Percentiles rank a stretch among this genome's conserved stretches.
Evolutionary conservation across 2,888 invertebrate species (phyloP).

Genomic region (Dolichopus griseipennis): DNA sequence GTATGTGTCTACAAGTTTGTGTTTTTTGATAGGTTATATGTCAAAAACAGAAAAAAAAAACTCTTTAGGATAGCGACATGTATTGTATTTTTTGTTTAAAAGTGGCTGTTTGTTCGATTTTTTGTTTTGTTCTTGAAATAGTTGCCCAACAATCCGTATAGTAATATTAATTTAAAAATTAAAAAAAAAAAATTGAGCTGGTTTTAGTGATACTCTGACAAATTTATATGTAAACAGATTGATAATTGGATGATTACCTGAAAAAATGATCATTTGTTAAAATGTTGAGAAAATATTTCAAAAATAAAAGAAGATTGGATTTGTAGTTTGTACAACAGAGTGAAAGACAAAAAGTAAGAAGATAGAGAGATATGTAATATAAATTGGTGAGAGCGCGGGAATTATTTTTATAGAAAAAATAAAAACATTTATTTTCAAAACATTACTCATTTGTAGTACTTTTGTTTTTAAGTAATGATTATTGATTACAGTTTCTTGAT

Average conservation of each 20-base stretch:
- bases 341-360: no score
- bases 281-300: neutral
- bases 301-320: neutral
- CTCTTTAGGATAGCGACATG: neutral
- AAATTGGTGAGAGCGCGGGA: no score
- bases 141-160: no score
- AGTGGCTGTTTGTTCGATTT: no score
- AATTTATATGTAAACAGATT: conserved; percentile 1
- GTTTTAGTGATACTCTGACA: neutral
- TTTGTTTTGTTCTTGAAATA: no score
- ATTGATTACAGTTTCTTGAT: neutral
- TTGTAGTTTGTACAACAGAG: no score
- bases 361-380: no score
- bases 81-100: neutral
- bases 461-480: neutral
- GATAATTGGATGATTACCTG: conserved; percentile 6
- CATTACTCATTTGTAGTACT: neutral
- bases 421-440: neutral
- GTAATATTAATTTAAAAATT: no score
- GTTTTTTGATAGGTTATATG: neutral
- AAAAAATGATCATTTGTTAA: neutral
- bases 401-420: neutral
- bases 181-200: no score
- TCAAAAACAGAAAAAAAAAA: neutral
- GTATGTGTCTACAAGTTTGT: neutral